phyloP scores from a whole-genome alignment of 1,140 invertebrate genomes.

The Galleria mellonella region DNA sequence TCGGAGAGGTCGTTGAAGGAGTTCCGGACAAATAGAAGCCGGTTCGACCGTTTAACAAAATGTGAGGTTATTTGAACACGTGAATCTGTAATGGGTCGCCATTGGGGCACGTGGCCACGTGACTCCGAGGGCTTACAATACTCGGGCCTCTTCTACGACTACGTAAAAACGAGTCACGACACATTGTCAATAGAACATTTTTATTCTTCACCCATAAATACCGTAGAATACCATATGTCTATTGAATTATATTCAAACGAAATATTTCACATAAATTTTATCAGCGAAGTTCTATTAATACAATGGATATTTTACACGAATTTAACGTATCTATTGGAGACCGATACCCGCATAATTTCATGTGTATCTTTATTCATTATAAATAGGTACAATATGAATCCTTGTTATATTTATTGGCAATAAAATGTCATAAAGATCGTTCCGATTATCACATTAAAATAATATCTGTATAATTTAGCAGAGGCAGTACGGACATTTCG shows the following conservation, averaged over 20 bases:
- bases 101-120: slow-evolving; percentile 48
- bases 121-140: slow-evolving; percentile 5
- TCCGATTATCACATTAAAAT: slow-evolving; percentile 30
- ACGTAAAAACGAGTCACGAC: neutral
- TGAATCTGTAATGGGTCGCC: slow-evolving; percentile 19
- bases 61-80: slow-evolving; percentile 29
- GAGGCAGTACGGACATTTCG: slow-evolving; percentile 23
- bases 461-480: slow-evolving; percentile 46
- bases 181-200: too few relatives aligned
- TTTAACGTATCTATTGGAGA: too few relatives aligned
- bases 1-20: slow-evolving; percentile 32
- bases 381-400: slow-evolving; percentile 20
- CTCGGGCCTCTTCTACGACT: slow-evolving; percentile 3
- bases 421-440: slow-evolving; percentile 30
- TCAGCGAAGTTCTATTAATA: too few relatives aligned
- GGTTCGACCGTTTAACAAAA: slow-evolving; percentile 13
- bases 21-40: slow-evolving; percentile 49
- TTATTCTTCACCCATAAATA: too few relatives aligned
- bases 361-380: slow-evolving; percentile 27
- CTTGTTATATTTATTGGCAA: slow-evolving; percentile 39
- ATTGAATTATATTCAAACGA: too few relatives aligned
- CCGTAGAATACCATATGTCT: too few relatives aligned
- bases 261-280: too few relatives aligned
- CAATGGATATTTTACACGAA: too few relatives aligned
- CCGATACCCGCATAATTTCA: slow-evolving; percentile 13